These are phyloP conservation scores for Neodiprion lecontei DNA, from an alignment of 1,140 invertebrate species.

Conservation along the genomic window DNA sequence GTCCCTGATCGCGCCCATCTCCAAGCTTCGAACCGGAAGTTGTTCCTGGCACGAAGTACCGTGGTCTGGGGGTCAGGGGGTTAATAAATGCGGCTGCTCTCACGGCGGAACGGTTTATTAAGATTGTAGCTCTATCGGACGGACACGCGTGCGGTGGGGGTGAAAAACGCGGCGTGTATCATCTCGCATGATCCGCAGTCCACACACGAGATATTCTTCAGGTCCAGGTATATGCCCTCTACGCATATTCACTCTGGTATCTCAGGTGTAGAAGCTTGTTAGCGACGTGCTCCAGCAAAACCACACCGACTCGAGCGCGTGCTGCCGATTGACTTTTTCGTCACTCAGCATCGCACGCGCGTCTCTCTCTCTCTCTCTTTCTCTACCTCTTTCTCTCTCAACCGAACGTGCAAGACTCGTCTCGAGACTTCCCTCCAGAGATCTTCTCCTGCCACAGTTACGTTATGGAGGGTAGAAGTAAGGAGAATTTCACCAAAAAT, in stretches of 20 bases:
- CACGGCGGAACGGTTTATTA: neutral
- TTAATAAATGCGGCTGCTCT: neutral
- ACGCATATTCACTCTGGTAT: neutral
- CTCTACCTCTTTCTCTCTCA: too few species aligned
- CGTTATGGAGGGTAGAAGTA: too few species aligned
- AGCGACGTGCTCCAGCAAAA: slow-evolving; percentile 2
- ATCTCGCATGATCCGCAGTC: too few species aligned
- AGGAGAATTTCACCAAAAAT: too few species aligned
- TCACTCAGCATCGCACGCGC: too few species aligned
- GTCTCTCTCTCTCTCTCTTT: too few species aligned
- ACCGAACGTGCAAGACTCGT: too few species aligned
- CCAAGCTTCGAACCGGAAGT: neutral
- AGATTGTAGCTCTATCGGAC: neutral
- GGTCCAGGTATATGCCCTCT: neutral
- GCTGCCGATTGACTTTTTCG: neutral
- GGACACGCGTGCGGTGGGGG: too few species aligned
- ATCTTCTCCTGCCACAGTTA: too few species aligned
- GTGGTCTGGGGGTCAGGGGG: neutral
- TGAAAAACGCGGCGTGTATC: too few species aligned
- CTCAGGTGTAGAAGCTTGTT: neutral
- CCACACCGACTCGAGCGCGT: neutral
- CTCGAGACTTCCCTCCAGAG: too few species aligned
- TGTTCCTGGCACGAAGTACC: neutral
- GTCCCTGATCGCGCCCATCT: too few species aligned
- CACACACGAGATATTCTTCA: neutral